Base-by-base conservation (phyloP, 2,888 invertebrate genomes). In the Hartigia nigra region DNA sequence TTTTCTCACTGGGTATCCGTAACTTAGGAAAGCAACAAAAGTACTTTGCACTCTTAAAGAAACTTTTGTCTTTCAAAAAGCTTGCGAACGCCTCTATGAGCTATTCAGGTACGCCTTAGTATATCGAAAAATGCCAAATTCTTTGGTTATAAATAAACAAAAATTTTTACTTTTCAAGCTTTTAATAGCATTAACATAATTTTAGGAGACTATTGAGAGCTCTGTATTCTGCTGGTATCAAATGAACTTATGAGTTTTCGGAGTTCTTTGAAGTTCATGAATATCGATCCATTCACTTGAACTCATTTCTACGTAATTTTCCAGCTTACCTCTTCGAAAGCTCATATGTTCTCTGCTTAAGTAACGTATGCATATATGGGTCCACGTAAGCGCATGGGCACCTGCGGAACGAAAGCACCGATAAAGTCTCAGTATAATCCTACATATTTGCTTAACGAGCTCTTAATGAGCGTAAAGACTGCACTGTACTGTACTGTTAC, bases 241-340 rank as follows among this genome's bases (percentile, higher is more conserved):
- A 34, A 31, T 14, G 72, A 31, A 72, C 34, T 31, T 72, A 72
- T 12, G 14, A 72, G 72, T 31, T 34, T 5, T 34, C 12, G 72
- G 31, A 9, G 12, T 31, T 23, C 3, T 12, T 31, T 12, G 72
- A 72, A 34, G 72, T 32, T 72, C 12, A 12, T 82, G 82, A 82
- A 82, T 82, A 78, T 82, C 82, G 82, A 82, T 85, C 82, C 81
- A 84, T 86, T 85, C 83, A 82, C 86, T 82, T 85, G 86, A 84
- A 85, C 82, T 86, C 85, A 86, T 85, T 85, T 86, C 85, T 86
- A 86, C 82, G 86, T 86, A 85, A 85, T 86, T 85, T 86, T 84
- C 77, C 70, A 77, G 83, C 79, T 81, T 77, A 81, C 80, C 14
- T 36, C 70, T n/a, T 37, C 72, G 39, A 31, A 34, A 72, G 72